A percentile compares a stretch with the other conserved stretches of the same genome.
Evolutionary conservation across 2,113 vertebrate species (phyloP).

Genomic region (Cynoglossus semilaevis): DNA sequence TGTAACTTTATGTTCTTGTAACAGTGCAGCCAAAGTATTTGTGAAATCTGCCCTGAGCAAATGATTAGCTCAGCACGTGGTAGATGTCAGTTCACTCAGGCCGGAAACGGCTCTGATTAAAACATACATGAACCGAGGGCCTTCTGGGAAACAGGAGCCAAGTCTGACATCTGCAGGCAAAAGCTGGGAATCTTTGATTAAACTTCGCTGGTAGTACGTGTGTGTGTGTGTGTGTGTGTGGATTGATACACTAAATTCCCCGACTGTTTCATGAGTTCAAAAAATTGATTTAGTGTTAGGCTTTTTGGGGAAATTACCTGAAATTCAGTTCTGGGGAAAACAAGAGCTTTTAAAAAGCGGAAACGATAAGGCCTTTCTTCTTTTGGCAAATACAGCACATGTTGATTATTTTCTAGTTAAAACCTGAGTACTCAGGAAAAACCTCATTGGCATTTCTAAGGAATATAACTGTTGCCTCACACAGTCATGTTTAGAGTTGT

Average conservation of each 20-base stretch:
- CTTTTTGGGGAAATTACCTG: no score
- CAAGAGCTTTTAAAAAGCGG: no score
- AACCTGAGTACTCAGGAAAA: no score
- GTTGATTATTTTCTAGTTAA: no score
- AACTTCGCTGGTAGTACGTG: conserved; percentile 14
- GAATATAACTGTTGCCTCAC: no score
- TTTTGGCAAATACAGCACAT: no score
- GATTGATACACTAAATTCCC: conserved; percentile 14
- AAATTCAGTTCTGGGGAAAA: no score
- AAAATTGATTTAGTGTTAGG: neutral
- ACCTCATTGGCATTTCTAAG: no score
- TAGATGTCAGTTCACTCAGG: conserved; percentile 41
- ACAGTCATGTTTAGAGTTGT: no score
- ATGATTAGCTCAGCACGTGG: conserved; percentile 69
- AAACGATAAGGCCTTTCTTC: no score
- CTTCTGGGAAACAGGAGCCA: conserved; percentile 6
- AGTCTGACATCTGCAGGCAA: conserved; percentile 38
- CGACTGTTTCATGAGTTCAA: conserved; percentile 3
- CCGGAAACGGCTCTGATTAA: conserved; percentile 11
- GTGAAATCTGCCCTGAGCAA: conserved; percentile 55
- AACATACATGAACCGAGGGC: neutral
- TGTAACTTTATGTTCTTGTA: conserved; percentile 60
- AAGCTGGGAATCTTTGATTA: neutral
- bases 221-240: no score
- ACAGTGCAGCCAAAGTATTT: conserved; percentile 57